Conservation (phyloP, 2,113 vertebrate genomes). For the Campylomormyrus tamandua region DNA sequence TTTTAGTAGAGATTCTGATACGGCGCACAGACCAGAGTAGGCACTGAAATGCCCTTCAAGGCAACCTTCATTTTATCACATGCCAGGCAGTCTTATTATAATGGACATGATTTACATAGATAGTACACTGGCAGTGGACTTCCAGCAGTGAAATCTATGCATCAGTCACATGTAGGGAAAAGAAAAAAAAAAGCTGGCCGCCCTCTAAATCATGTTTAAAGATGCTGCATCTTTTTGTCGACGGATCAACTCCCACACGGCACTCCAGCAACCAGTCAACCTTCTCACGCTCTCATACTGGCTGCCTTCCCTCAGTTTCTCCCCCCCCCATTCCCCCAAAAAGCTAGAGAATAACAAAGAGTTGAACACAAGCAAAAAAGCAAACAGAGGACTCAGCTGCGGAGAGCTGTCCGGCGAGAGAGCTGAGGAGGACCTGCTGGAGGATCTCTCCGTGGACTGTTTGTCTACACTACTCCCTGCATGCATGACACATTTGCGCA, state of each 20-base stretch:
- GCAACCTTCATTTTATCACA: background rate
- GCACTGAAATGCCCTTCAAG: background rate
- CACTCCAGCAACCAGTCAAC: conserved; percentile 3
- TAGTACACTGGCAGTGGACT: background rate
- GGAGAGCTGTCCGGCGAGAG: background rate
- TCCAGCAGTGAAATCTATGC: background rate
- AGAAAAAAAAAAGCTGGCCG: background rate
- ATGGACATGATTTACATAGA: background rate
- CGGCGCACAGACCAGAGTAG: background rate
- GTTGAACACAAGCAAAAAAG: background rate
- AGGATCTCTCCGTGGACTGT: background rate
- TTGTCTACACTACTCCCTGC: background rate
- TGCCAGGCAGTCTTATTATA: background rate
- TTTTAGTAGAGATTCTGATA: background rate
- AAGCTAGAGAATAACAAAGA: background rate
- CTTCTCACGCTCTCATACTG: conserved; percentile 6
- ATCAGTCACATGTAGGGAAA: background rate
- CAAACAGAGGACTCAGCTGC: background rate
- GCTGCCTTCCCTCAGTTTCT: background rate
- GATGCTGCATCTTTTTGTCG: background rate
- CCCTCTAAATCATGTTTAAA: background rate
- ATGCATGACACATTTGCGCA: background rate
- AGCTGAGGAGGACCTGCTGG: background rate
- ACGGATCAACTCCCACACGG: background rate
- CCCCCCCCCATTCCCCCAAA: background rate